Base-by-base conservation (phyloP, 1,140 invertebrate genomes). In the Drosophila navojoa region DNA sequence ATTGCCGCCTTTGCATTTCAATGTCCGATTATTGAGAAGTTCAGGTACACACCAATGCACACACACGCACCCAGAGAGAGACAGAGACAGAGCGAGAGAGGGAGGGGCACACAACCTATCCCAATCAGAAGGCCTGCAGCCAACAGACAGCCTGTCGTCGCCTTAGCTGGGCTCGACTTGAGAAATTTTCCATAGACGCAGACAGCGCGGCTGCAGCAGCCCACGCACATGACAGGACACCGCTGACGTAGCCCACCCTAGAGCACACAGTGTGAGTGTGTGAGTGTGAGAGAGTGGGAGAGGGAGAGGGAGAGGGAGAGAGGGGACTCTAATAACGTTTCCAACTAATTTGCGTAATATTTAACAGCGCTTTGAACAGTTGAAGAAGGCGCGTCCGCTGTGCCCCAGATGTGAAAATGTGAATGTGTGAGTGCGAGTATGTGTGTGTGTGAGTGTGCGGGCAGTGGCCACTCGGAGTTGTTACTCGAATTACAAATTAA, bases 311-410 rank as follows among this genome's bases (percentile, higher is more conserved):
- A 40, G 16, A 3, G 11, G 32, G 25, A n/a, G 19, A 11, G 35
- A 40, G 19, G 5, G 58, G 53, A 78, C 81, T 86, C 82, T 79
- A 74, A 87, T 87, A 87, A 79, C 85, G 69, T 79, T 87, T 87
- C 84, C 82, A 79, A 71, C 79, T 87, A 87, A 87, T 87, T 87
- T 87, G 82, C 84, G 82, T 87, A 87, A 87, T 84, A 89, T 86
- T 81, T 78, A 75, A 76, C 64, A 53, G 13, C 35, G 40, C 38
- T 49, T 58, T 15, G 42, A 40, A 35, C 44, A 19, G 53, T 27
- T 16, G 59, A 54, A 42, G 59, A 54, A 42, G 71, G 55, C 55
- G 49, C 42, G 66, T 68, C 71, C 22, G 25, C 16, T 13, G 35
- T 15, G 53, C 29, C 16, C 58, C 58, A 60, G 44, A 49, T 60